Evolutionary conservation across 1,140 invertebrate genomes (phyloP).

Genomic region (Polypedilum vanderplanki): DNA sequence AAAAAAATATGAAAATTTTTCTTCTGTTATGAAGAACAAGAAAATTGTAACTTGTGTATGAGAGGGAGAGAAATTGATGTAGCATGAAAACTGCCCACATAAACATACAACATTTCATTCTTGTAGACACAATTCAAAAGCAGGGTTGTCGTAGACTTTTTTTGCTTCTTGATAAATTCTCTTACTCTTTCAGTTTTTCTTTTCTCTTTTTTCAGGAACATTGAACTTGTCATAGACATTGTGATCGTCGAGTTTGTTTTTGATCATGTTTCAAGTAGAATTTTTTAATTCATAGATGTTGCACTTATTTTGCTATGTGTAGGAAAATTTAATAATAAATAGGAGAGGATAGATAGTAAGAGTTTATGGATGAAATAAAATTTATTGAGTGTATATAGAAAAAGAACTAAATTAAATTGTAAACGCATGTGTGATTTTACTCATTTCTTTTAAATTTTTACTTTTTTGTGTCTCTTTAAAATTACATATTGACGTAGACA

Average conservation of each 20-base stretch:
- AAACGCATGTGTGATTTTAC: not conserved
- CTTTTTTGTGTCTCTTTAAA: no score
- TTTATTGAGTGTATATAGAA: not conserved
- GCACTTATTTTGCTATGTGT: not conserved
- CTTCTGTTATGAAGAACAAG: not conserved
- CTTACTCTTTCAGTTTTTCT: not conserved
- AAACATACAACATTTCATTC: slow-evolving; percentile 5
- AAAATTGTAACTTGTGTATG: not conserved
- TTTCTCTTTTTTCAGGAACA: not conserved
- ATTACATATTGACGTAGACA: no score
- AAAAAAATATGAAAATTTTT: not conserved
- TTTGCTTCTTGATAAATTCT: not conserved
- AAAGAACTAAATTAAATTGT: not conserved
- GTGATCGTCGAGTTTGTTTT: not conserved
- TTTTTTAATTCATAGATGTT: not conserved
- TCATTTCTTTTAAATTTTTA: no score
- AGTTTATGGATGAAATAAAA: not conserved
- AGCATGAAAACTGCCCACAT: slow-evolving; percentile 5
- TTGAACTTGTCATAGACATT: slow-evolving; percentile 20
- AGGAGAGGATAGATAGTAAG: not conserved
- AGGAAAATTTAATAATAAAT: not conserved
- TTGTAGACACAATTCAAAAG: slow-evolving; percentile 15
- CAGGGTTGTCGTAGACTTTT: not conserved
- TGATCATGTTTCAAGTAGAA: not conserved
- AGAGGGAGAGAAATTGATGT: not conserved